Evolutionary conservation across 2,113 vertebrate species (phyloP).

Genomic region (Variabilichromis moorii): DNA sequence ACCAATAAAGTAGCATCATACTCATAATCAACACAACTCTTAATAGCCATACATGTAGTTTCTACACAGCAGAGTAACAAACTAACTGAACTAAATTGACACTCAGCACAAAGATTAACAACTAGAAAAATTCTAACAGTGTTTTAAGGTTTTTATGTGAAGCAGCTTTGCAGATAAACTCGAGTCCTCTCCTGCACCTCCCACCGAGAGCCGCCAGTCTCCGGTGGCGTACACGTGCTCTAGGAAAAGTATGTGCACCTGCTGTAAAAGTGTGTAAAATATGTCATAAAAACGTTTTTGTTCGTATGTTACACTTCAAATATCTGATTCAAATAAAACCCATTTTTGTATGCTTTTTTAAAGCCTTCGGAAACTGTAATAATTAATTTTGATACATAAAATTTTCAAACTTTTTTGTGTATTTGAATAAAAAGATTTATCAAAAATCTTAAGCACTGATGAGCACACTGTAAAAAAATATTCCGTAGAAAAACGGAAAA

Average conservation of each 20-base stretch:
- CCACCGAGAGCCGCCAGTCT: background rate
- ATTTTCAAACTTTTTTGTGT: background rate
- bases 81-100: background rate
- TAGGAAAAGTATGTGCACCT: fast-evolving
- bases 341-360: fast-evolving
- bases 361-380: background rate
- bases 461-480: no score
- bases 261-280: background rate
- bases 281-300: background rate
- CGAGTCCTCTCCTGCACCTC: background rate
- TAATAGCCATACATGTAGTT: background rate
- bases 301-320: fast-evolving
- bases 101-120: background rate
- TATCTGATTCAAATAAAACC: background rate
- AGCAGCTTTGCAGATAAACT: background rate
- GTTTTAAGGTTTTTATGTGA: background rate
- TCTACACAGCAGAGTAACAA: background rate
- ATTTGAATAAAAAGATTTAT: background rate
- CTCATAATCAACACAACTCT: background rate
- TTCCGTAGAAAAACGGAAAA: no score
- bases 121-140: background rate
- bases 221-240: fast-evolving
- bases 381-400: fast-evolving
- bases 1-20: background rate
- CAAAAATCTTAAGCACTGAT: background rate